phyloP scores from a whole-genome alignment of 2,888 invertebrate genomes.

The Luperina nickerlii region DNA sequence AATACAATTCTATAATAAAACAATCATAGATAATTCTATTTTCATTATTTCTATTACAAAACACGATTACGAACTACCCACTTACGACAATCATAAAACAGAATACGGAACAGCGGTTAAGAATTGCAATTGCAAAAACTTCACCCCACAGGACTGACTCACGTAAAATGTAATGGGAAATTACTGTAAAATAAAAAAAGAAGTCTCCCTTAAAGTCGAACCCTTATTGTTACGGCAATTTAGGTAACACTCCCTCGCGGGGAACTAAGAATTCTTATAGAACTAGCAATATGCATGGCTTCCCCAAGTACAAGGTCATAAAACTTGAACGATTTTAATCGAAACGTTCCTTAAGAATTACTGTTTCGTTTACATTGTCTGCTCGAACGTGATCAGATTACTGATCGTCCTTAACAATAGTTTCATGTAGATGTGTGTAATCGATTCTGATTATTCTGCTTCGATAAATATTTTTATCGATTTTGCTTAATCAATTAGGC shows the following conservation, averaged over 20 bases:
- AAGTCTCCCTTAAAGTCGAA: slow-evolving; percentile 69
- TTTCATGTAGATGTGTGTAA: slow-evolving; percentile 45
- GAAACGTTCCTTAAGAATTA: slow-evolving; percentile 63
- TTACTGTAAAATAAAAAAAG: slow-evolving; percentile 77
- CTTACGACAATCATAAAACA: slow-evolving; percentile 65
- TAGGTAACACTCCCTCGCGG: slow-evolving; percentile 73
- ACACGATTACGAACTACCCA: slow-evolving; percentile 48
- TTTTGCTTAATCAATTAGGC: slow-evolving; percentile 40
- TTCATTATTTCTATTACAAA: slow-evolving; percentile 54
- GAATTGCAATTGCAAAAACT: slow-evolving; percentile 70
- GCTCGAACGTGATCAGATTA: slow-evolving; percentile 56
- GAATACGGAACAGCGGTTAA: slow-evolving; percentile 64
- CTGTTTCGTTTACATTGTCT: slow-evolving; percentile 63
- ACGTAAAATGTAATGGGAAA: slow-evolving; percentile 77
- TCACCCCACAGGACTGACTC: slow-evolving; percentile 72
- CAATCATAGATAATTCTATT: neutral
- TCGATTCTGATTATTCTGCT: slow-evolving; percentile 50
- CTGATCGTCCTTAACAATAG: slow-evolving; percentile 50
- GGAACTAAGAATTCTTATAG: slow-evolving; percentile 74
- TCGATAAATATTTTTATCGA: slow-evolving; percentile 54
- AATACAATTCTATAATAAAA: too few relatives aligned
- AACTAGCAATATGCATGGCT: slow-evolving; percentile 72
- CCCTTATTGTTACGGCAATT: slow-evolving; percentile 77
- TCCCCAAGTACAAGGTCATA: slow-evolving; percentile 68
- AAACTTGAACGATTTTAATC: slow-evolving; percentile 70